Evolutionary conservation across 2,797 vertebrate species (phyloP).

Genomic region (Sarcophilus harrisii): DNA sequence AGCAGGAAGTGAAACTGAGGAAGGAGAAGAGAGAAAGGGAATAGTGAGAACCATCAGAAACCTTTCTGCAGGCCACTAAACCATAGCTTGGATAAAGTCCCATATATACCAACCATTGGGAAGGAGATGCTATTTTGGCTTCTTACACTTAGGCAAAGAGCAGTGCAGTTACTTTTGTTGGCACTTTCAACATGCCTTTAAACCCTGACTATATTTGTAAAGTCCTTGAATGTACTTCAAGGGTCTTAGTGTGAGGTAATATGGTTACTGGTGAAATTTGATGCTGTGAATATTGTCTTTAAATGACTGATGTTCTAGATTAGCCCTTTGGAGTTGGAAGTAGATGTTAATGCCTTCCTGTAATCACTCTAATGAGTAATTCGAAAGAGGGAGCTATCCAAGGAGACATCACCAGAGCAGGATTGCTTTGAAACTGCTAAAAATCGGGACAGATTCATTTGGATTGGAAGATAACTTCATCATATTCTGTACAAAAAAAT

Average conservation of each 20-base stretch:
- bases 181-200: neutral
- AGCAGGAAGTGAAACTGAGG: neutral
- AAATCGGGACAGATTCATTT: neutral
- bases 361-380: neutral
- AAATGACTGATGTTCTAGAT: neutral
- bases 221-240: slow-evolving; percentile 9
- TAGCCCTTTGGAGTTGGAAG: neutral
- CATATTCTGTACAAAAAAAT: neutral
- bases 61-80: neutral
- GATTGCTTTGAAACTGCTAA: neutral
- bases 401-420: neutral
- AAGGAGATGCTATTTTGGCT: slow-evolving; percentile 18
- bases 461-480: neutral
- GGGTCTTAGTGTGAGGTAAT: neutral
- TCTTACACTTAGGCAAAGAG: neutral
- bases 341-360: neutral
- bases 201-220: neutral
- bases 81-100: neutral
- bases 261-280: neutral
- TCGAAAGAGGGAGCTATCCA: neutral
- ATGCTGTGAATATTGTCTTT: slow-evolving; percentile 6
- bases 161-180: slow-evolving; percentile 23
- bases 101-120: neutral
- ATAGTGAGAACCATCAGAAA: neutral
- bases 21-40: neutral